Evolutionary conservation across 2,888 invertebrate species (phyloP), one percentile per base, ranked within the genome.

Genomic region (Limenitis arthemis): DNA sequence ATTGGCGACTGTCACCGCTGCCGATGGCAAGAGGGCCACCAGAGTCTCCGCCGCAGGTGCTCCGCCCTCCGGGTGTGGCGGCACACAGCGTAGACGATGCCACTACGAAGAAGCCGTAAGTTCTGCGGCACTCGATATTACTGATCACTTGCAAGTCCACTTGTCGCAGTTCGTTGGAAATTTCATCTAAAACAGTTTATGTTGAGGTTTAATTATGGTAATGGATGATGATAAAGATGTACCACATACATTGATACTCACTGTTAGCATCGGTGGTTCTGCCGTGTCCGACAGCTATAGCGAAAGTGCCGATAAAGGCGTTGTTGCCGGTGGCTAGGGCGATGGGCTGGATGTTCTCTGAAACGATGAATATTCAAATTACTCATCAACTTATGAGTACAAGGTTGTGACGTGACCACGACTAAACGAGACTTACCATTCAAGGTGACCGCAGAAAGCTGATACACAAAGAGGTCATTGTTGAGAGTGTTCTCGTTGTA

Each of bases 71-170:
- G 6, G 64, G 59, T 37, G 70, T 72, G 63, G 72, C 64, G 58
- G 73, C 68, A 73, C 79, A 70, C 63, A 79, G 53, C 11, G 73
- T 73, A 48, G 70, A 68, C 4, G 41, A 44, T 12, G 67, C 39
- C 4, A 62, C 51, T 33, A 70, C 50, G 47, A 43, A 6, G 46
- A 51, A 5, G 20, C 75, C 76, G 63, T 62, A 80, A 34, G 63
- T 44, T 38, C 59, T 61, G n/a, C 46, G 56, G 62, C 79, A 80
- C 43, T 55, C 68, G 6, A 64, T 59, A 68, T 79, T 80, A 44
- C 67, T 61, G 63, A 79, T 72, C 56, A 79, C 76, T 41, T 65
- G 67, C 59, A 87, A 75, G 44, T 70, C 69, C 46, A 85, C 82
- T 47, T 78, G 85, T 58, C 84, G 82, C 58, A 83, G 73, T 44